Evolutionary conservation across 1,140 invertebrate species (phyloP), one percentile per base, ranked within the genome.

Genomic region (Polypedilum vanderplanki): DNA sequence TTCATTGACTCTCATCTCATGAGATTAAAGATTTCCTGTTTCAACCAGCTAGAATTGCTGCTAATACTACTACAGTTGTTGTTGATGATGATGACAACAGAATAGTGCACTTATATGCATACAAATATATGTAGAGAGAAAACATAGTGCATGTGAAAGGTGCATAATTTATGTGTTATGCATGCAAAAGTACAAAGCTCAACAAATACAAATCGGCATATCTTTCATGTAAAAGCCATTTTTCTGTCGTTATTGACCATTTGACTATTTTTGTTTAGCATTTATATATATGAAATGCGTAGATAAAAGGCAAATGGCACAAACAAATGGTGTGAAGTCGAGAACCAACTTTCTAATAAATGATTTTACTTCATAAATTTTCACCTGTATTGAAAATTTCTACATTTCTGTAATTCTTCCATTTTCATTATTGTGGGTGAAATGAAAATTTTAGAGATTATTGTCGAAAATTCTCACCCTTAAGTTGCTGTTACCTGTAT

Each of bases 181-280:
- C 46, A 57, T 57, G 7, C 46, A 9, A 57, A 57, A 57, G 46
- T 57, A 57, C 46, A 57, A 57, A 57, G n/a, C n/a, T 57, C 46
- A 57, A 57, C 46, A 57, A 57, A 57, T 57, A 57, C n/a, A 57
- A 57, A 57, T 57, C n/a, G 46, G 46, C n/a, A 57, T 57, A n/a
- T 57, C n/a, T 12, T 57, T 57, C 12, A 57, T 12, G 46, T n/a
- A 57, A 57, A 57, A 57, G 15, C 12, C 4, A 57, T 57, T 15
- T 15, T 57, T 57, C n/a, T 57, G 12, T 57, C n/a, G n/a, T 57
- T 57, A n/a, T 57, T 57, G 46, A 57, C 46, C 46, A 57, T 57
- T 57, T 57, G 46, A 57, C 46, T 4, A 57, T 57, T 57, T 57
- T 57, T 33, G 46, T 57, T 57, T 57, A 15, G 46, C n/a, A n/a